Base-by-base conservation (phyloP, 2,888 invertebrate genomes). In the Tipula helvola region DNA sequence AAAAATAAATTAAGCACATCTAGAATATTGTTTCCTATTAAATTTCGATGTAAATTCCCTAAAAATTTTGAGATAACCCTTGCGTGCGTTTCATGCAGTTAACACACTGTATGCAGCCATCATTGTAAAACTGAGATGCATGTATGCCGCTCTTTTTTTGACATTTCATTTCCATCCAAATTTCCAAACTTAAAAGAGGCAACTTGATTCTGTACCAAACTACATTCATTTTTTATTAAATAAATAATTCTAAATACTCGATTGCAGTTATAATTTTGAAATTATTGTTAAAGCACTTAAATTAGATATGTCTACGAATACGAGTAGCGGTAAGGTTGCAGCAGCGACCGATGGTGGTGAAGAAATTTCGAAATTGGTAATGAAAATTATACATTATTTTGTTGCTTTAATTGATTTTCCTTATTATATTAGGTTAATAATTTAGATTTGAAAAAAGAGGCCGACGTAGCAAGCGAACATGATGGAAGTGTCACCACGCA, bases 261-360 rank as follows among this genome's bases (percentile, higher is more conserved):
- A 52, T 52, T 52, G 47, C 13, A 4, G 5, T 57, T 18, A 52
- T 5, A 71, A 18, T 71, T 52, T 52, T 16, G 5, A 71, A 71
- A 71, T 71, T 8, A 71, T 71, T 71, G 71, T 71, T 71, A 71
- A 10, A n/a, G 28, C 10, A 28, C 10, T 16, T 16, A 12, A 71
- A 28, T 28, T 28, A 85, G 8, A 85, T 16, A 85, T 85, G 85
- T 16, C 85, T 8, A 42, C 85, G 16, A 85, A 16, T 18, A 28
- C 28, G 2, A 52, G 39, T 18, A 52, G 18, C 13, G 16, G 86
- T 36, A 90, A 90, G 88, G 91, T 91, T 91, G 91, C 89, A 42
- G 91, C 89, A 42, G 90, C 90, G 88, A 90, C 90, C 88, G 91
- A 91, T 0, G 91, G 90, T 83, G 90, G 91, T 87, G 90, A 91